A percentile compares a stretch with the other conserved stretches of the same genome.
Conservation (phyloP, 2,797 vertebrate genomes). For the Epinephelus awoara region DNA sequence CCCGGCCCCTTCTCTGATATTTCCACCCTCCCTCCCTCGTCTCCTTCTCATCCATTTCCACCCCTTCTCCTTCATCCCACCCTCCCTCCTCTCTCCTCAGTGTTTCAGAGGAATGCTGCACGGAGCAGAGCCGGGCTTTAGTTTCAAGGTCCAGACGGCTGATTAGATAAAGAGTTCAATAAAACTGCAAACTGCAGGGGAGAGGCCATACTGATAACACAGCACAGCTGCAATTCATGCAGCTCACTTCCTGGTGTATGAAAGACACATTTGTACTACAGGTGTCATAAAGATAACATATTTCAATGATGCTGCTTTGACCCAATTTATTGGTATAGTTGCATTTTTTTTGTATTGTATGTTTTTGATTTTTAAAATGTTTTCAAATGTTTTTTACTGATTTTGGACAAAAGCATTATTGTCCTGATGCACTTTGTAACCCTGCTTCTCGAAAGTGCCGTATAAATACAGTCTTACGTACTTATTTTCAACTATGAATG, state of each 20-base stretch:
- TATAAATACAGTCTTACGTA: not conserved
- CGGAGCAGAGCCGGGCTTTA: constrained; percentile 52
- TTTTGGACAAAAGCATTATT: not conserved
- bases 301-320: not conserved
- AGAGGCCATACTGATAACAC: constrained; percentile 60
- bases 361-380: not conserved
- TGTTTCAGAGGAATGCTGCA: constrained; percentile 65
- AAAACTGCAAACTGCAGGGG: constrained; percentile 68
- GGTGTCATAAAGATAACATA: constrained; percentile 22
- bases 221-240: constrained; percentile 46
- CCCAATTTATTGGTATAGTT: not conserved
- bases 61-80: not conserved
- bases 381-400: not conserved
- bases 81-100: constrained; percentile 4
- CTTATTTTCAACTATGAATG: not conserved
- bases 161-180: constrained; percentile 83
- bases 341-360: not conserved
- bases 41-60: constrained; percentile 8
- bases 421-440: not conserved
- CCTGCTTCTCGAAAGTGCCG: not conserved
- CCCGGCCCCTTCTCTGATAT: constrained; percentile 24
- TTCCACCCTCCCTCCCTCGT: constrained; percentile 5
- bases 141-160: constrained; percentile 77
- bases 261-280: constrained; percentile 3
- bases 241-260: not conserved